Conservation (phyloP, 64 coral and sea anemone genomes). For the Porites lutea region DNA sequence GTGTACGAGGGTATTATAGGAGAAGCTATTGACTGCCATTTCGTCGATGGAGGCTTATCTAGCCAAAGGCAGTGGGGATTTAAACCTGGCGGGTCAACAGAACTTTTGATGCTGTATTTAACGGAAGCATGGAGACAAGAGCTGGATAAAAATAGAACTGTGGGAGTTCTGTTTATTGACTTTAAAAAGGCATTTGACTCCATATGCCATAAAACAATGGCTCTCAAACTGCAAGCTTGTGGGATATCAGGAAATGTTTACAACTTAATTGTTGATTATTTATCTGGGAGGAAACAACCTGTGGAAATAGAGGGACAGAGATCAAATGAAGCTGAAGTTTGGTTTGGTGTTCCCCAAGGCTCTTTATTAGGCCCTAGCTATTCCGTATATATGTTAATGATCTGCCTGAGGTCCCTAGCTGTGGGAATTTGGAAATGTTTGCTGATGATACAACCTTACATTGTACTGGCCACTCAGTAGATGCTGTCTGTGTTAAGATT, state of each 20-base stretch:
- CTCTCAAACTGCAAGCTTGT: constrained; percentile 6
- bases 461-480: too few relatives aligned
- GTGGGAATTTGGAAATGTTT: not conserved
- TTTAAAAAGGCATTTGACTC: too few relatives aligned
- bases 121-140: constrained; percentile 8
- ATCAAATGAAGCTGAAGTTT: too few relatives aligned
- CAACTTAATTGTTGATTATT: constrained; percentile 4
- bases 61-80: constrained; percentile 5
- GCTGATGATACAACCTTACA: too few relatives aligned
- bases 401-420: not conserved
- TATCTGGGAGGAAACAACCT: not conserved
- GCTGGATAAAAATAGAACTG: constrained; percentile 19
- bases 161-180: too few relatives aligned
- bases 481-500: too few relatives aligned
- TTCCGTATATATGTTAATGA: not conserved
- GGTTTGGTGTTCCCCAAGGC: not conserved
- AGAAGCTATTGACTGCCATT: constrained; percentile 10
- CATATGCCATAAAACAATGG: constrained; percentile 17
- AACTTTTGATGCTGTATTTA: constrained; percentile 11
- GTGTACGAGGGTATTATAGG: constrained; percentile 10
- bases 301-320: constrained; percentile 7
- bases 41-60: not conserved
- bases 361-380: not conserved
- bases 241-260: constrained; percentile 1
- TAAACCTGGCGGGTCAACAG: not conserved